These are phyloP conservation scores for Periphyllus acericola DNA, from an alignment of 2,888 invertebrate genomes.

Conservation along the genomic window DNA sequence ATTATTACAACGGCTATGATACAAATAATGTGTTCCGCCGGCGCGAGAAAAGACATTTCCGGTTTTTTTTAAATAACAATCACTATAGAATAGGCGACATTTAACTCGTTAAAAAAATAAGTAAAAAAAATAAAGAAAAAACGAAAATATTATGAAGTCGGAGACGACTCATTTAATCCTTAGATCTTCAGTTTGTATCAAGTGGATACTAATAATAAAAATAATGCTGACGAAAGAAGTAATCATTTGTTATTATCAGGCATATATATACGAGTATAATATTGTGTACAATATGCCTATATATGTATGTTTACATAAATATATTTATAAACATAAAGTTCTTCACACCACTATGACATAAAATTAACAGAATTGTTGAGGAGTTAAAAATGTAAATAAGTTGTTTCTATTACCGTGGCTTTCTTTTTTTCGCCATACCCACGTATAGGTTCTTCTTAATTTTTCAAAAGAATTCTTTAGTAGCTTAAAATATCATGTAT, in stretches of 20 bases:
- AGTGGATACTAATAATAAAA: constrained; percentile 30
- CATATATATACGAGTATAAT: neutral
- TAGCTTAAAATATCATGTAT: neutral
- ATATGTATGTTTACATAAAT: neutral
- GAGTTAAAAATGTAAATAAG: neutral
- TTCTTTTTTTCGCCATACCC: neutral
- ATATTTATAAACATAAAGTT: neutral
- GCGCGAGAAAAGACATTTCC: constrained; percentile 59
- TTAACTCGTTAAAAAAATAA: constrained; percentile 22
- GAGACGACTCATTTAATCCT: constrained; percentile 34
- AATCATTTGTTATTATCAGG: constrained; percentile 28
- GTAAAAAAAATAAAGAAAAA: neutral
- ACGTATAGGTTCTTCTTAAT: neutral
- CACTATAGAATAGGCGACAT: constrained; percentile 19
- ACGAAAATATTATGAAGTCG: neutral
- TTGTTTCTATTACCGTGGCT: neutral
- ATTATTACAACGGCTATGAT: constrained; percentile 54
- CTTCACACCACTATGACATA: neutral
- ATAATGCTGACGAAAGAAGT: constrained; percentile 36
- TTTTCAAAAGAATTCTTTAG: neutral
- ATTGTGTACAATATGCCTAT: neutral
- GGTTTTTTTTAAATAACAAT: constrained; percentile 54
- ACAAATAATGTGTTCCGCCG: constrained; percentile 52
- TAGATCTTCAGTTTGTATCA: constrained; percentile 30
- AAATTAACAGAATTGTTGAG: neutral